Base-by-base conservation (phyloP, 2,113 vertebrate species). In the Ardeotis arabs region DNA sequence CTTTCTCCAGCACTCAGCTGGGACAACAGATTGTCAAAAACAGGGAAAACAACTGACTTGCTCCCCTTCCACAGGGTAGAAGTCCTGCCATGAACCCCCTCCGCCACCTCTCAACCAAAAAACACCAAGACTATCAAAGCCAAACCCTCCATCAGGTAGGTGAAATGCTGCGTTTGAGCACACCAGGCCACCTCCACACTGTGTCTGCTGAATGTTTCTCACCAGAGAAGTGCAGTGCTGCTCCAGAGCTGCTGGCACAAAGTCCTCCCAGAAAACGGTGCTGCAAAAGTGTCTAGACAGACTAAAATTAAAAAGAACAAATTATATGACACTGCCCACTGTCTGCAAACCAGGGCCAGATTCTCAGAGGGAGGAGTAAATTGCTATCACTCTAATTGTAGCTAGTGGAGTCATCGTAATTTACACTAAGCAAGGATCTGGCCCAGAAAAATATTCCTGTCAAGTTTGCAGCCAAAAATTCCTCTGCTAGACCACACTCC, bases 281-380 rank as follows among this genome's bases (percentile, higher is more conserved):
- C 81, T 94, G 73, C 44, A 90, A 47, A 96, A 94, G 50, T 66
- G 87, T 96, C 93, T 96, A 97, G 93, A 93, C 83, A 94, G 79
- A 91, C 80, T 93, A 89, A 95, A 97, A 96, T 96, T 63, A 89
- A 95, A 94, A 94, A 89, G 56, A 96, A 94, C 72, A 76, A 91
- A 90, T 90, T 89, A 91, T 44, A 89, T 75, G 35, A 95, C 88
- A 90, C 66, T 95, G 96, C 84, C 84, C 89, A 94, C 92, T 91
- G 79, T 74, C 95, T 96, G 87, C 72, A 87, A 93, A 89, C 37
- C 72, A 95, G 44, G 75, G 33, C 67, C 58, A 90, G 80, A 87
- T 92, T 89, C 94, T 95, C 74, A 93, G 49, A 64, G 44, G 72
- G 47, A 93, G 62, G 33, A 89, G 84, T 92, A 91, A 94, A 95